Evolutionary conservation across 2,797 vertebrate species (phyloP), one percentile per base, ranked within the genome.

Genomic region (Enteromius thamalakanensis): DNA sequence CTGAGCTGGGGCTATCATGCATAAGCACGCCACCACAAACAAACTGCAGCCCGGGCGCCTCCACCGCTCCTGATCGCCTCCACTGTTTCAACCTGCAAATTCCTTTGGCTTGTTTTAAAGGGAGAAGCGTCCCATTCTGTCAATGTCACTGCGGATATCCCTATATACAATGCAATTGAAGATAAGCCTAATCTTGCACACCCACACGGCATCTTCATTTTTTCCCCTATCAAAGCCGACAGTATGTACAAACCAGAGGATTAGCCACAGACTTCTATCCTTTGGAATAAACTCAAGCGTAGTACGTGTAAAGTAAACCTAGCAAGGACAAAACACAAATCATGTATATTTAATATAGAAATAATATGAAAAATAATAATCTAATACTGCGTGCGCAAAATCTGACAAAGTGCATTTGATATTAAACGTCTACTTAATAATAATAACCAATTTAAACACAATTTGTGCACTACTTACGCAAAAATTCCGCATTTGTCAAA

Each of bases 101-200:
- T 82, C 75, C 65, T 79, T 77, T 78, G 81, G 71, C 74, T 86
- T 60, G 34, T 85, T 88, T 71, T 81, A 83, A 81, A 88, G 82
- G 71, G 82, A 81, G 82, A 84, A 84, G 76, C 58, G 4, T 82
- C 55, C 83, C 79, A 72, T 82, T 87, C 86, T 88, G 87, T 87
- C 88, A 89, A 85, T 87, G 87, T 88, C 87, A 88, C 82, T 8
- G 69, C 29, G 67, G 85, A 87, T 89, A 85, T 87, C 83, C 84
- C 80, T 87, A 88, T 87, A 87, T 87, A 89, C 83, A 86, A 87
- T 88, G 86, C 87, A 88, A 89, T 88, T 85, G 84, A 82, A 88
- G 87, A 89, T 87, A 84, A 90, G 82, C 74, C 67, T 90, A 86
- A 88, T 88, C 80, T 88, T 77, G 68, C 77, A 87, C 76, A 83